These are phyloP conservation scores for Phocides pigmalion DNA, from an alignment of 1,140 invertebrate genomes.

Conservation along the genomic window DNA sequence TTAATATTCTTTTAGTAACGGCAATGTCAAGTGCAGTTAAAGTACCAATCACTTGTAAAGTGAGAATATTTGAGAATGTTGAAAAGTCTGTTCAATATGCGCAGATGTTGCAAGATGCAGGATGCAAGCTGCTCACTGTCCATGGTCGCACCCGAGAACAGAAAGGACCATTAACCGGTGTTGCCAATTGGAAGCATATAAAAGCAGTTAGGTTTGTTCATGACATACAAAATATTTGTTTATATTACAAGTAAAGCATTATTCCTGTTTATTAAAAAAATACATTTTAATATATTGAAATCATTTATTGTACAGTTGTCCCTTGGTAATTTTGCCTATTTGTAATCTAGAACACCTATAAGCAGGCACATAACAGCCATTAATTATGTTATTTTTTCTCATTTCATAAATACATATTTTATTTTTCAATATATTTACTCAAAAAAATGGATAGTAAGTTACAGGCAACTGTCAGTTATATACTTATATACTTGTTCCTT, in stretches of 20 bases:
- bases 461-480: no score
- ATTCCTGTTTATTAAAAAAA: no score
- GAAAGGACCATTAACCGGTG: conserved; percentile 96
- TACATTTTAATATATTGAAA: no score
- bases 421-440: no score
- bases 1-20: conserved; percentile 85
- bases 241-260: neutral
- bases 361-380: no score
- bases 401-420: no score
- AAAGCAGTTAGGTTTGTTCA: conserved; percentile 92
- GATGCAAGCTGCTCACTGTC: conserved; percentile 96
- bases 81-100: conserved; percentile 96
- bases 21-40: conserved; percentile 87
- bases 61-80: conserved; percentile 95
- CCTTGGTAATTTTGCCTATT: no score
- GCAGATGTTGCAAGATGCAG: conserved; percentile 96
- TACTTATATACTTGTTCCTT: no score
- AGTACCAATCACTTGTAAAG: conserved; percentile 97
- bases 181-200: conserved; percentile 97
- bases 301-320: no score
- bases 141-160: conserved; percentile 98
- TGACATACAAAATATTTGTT: neutral
- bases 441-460: no score
- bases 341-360: no score
- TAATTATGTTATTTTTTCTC: no score